Percentiles rank a stretch among this genome's conserved stretches.
Evolutionary conservation across 2,888 invertebrate genomes (phyloP).

Genomic region (Cetonia aurata): DNA sequence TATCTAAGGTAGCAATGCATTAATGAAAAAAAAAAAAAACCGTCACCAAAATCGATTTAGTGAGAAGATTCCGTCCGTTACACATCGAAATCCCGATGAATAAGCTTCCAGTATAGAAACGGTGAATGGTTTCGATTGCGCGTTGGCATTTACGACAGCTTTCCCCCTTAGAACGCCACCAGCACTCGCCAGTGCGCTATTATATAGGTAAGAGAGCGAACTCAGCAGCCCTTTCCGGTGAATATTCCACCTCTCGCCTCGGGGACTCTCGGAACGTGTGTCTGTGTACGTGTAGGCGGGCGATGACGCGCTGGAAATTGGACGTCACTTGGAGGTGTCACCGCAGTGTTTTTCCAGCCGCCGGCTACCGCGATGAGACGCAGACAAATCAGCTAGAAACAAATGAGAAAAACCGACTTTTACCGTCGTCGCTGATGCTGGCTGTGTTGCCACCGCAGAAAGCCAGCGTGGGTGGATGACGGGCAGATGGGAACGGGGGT

Average conservation of each 20-base stretch:
- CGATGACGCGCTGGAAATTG: slow-evolving; percentile 67
- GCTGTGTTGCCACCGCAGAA: slow-evolving; percentile 8
- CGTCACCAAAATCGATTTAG: too few species aligned
- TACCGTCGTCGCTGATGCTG: slow-evolving; percentile 12
- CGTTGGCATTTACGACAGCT: slow-evolving; percentile 28
- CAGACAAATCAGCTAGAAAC: slow-evolving; percentile 67
- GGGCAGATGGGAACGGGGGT: too few species aligned
- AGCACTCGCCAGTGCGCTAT: slow-evolving; percentile 6
- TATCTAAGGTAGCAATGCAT: too few species aligned
- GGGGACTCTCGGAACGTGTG: slow-evolving; percentile 50
- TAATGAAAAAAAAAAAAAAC: too few species aligned
- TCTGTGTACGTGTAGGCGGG: slow-evolving; percentile 43
- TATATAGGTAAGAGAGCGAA: slow-evolving; percentile 33
- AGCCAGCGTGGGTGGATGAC: slow-evolving; percentile 18
- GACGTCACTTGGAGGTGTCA: slow-evolving; percentile 69
- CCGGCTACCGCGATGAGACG: slow-evolving; percentile 60
- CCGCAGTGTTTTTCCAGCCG: slow-evolving; percentile 66
- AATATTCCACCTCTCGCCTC: slow-evolving; percentile 48
- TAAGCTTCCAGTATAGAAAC: too few species aligned
- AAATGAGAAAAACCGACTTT: slow-evolving; percentile 56
- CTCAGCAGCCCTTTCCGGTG: slow-evolving; percentile 26
- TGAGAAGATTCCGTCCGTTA: too few species aligned
- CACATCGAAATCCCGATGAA: too few species aligned
- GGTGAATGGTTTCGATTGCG: too few species aligned
- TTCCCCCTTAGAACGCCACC: slow-evolving; percentile 7